A percentile compares a stretch with the other conserved stretches of the same genome.
Conservation (phyloP, 2,797 vertebrate genomes). For the Lithobates pipiens region DNA sequence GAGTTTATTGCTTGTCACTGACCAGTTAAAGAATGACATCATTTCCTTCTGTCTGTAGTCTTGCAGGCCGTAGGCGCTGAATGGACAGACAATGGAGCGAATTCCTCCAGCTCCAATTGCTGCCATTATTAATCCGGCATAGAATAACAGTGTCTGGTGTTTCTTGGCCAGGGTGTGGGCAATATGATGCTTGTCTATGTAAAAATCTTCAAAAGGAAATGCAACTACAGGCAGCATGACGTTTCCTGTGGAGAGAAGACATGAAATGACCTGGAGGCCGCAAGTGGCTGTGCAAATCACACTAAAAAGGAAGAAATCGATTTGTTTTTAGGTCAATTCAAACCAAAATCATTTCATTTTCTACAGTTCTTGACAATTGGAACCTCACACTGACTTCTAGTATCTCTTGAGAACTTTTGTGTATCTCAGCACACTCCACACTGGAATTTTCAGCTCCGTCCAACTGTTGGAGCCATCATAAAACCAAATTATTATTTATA, state of each 20-base stretch:
- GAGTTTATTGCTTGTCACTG: slow-evolving; percentile 60
- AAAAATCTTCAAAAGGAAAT: slow-evolving; percentile 91
- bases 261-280: too few species aligned
- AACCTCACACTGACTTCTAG: too few species aligned
- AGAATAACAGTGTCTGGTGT: slow-evolving; percentile 85
- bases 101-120: slow-evolving; percentile 88
- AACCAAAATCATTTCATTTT: too few species aligned
- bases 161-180: slow-evolving; percentile 75
- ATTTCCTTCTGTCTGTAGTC: slow-evolving; percentile 79
- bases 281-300: too few species aligned
- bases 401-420: too few species aligned
- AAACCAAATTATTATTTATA: too few species aligned
- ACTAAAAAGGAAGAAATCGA: too few species aligned
- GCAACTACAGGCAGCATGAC: slow-evolving; percentile 86
- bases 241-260: slow-evolving; percentile 73
- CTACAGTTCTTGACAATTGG: too few species aligned
- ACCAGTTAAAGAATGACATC: slow-evolving; percentile 92
- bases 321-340: too few species aligned
- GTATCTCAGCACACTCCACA: too few species aligned
- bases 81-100: slow-evolving; percentile 86
- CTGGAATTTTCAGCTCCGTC: too few species aligned
- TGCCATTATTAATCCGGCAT: slow-evolving; percentile 81
- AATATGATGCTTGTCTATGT: slow-evolving; percentile 79
- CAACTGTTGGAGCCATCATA: too few species aligned
- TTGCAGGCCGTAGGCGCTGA: slow-evolving; percentile 81